A percentile compares a stretch with the other conserved stretches of the same genome.
Conservation (phyloP, 2,113 vertebrate species). For the Etia nguti region DNA sequence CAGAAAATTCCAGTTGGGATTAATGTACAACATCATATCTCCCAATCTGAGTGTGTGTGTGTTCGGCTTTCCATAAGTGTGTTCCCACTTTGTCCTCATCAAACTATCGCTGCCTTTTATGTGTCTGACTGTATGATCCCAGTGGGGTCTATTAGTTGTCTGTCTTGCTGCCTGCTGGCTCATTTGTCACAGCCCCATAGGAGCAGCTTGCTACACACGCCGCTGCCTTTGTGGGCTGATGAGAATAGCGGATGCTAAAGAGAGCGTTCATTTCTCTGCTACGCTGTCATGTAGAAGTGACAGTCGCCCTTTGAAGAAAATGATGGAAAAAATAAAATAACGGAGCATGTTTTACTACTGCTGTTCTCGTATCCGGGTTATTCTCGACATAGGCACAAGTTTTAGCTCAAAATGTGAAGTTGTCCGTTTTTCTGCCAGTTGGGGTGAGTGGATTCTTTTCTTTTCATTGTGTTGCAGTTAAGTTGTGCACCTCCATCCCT, state of each 20-base stretch:
- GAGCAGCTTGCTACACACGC: slow-evolving; percentile 47
- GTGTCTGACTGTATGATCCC: slow-evolving; percentile 49
- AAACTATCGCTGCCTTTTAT: slow-evolving; percentile 25
- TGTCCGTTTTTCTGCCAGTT: neutral
- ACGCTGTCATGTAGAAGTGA: neutral
- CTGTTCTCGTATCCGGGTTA: neutral
- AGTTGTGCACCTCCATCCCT: slow-evolving; percentile 79
- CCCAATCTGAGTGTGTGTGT: neutral
- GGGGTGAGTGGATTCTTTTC: neutral
- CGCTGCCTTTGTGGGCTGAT: slow-evolving; percentile 26
- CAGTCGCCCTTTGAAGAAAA: neutral
- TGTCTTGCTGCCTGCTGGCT: slow-evolving; percentile 53
- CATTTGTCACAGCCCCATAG: slow-evolving; percentile 51
- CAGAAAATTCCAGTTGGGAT: neutral
- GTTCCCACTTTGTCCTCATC: slow-evolving; percentile 40
- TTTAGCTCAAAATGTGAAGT: neutral
- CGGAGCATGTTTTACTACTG: rapidly evolving
- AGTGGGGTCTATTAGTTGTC: slow-evolving; percentile 63
- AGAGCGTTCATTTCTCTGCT: neutral
- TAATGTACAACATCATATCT: neutral
- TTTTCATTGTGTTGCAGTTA: slow-evolving; percentile 68
- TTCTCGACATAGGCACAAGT: neutral
- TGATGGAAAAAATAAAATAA: neutral
- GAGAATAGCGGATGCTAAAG: neutral
- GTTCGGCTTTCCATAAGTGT: neutral